These are phyloP conservation scores for Orchestia grillus DNA, from an alignment of 1,140 invertebrate genomes.

Conservation along the genomic window DNA sequence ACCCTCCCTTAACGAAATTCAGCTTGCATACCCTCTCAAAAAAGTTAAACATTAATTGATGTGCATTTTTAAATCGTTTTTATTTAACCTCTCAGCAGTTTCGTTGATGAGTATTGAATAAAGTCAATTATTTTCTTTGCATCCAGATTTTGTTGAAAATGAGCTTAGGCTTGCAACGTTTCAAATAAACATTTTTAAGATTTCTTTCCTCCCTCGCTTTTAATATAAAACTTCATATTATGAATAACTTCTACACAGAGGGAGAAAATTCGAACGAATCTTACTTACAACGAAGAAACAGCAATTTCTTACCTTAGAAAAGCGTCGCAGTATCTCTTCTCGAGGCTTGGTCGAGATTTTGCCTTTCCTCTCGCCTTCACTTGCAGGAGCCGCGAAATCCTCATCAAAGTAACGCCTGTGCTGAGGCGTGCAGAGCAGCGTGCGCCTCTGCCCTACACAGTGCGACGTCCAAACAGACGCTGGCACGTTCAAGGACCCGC, in stretches of 20 bases:
- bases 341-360: background rate
- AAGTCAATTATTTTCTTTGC: too few species aligned
- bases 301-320: background rate
- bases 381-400: background rate
- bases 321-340: background rate
- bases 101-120: too few species aligned
- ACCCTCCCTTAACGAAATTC: too few species aligned
- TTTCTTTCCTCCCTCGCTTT: too few species aligned
- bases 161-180: too few species aligned
- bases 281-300: background rate
- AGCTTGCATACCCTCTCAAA: too few species aligned
- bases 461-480: background rate
- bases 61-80: too few species aligned
- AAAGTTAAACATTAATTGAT: too few species aligned
- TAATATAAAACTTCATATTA: background rate
- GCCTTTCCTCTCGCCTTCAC: background rate
- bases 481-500: background rate
- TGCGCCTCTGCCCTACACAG: background rate
- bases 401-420: background rate
- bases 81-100: too few species aligned
- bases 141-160: too few species aligned
- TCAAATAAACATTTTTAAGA: too few species aligned
- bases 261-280: background rate
- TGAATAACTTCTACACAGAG: background rate
- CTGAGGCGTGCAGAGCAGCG: background rate